phyloP scores from a whole-genome alignment of 2,888 invertebrate species.

The Cheilosia scutellata region DNA sequence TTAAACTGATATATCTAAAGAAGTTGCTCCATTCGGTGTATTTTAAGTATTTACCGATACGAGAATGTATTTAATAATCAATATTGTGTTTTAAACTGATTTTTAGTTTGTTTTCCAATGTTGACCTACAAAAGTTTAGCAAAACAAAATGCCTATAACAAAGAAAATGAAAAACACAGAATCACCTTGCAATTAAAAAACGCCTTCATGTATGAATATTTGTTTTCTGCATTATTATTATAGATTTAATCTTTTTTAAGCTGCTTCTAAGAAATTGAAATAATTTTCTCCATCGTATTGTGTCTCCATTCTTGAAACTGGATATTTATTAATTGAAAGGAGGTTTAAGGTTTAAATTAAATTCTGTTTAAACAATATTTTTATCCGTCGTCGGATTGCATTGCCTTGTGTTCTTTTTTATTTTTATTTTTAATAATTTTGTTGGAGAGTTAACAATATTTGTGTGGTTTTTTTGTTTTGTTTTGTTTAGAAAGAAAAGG shows the following conservation, averaged over 20 bases:
- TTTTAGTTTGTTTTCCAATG: too few species aligned
- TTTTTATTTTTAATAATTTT: constrained; percentile 3
- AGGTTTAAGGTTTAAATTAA: not conserved
- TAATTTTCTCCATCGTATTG: not conserved
- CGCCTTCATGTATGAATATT: not conserved
- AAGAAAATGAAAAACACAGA: not conserved
- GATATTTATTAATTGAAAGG: not conserved
- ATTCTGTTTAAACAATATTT: constrained; percentile 6
- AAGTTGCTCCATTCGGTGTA: too few species aligned
- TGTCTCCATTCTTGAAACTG: not conserved
- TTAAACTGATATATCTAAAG: too few species aligned
- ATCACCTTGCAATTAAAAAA: not conserved
- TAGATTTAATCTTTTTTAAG: not conserved
- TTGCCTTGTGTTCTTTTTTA: constrained; percentile 16
- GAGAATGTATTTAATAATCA: too few species aligned
- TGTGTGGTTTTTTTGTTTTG: not conserved
- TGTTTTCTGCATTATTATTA: not conserved
- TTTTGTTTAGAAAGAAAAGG: constrained; percentile 37
- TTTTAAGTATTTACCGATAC: too few species aligned
- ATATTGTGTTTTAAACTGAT: too few species aligned
- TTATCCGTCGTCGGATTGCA: constrained; percentile 9
- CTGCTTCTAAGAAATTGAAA: not conserved
- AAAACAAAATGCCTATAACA: too few species aligned
- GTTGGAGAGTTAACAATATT: constrained; percentile 2
- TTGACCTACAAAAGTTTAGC: too few species aligned